phyloP scores from a whole-genome alignment of 2,888 invertebrate species.

The Drosophila mercatorum region DNA sequence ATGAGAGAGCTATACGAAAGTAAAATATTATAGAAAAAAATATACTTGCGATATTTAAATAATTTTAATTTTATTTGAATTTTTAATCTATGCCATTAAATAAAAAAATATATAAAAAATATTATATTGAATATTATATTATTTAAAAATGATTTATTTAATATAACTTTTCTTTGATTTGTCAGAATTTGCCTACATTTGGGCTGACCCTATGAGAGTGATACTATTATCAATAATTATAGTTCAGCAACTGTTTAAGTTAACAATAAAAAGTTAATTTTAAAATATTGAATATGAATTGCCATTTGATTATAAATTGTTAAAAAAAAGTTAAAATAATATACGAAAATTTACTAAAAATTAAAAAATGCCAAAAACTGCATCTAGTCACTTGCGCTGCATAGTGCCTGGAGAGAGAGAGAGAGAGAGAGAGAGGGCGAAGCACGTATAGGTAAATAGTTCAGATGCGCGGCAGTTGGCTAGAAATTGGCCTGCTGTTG shows the following conservation, averaged over 20 bases:
- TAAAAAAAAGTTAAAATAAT: neutral
- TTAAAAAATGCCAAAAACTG: neutral
- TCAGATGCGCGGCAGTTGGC: neutral
- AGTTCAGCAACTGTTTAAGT: neutral
- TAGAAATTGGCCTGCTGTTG: neutral
- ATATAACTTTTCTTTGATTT: neutral
- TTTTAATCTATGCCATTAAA: neutral
- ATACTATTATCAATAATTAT: neutral
- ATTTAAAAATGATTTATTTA: no score
- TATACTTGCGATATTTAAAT: neutral
- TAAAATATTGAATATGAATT: neutral
- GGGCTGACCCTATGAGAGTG: neutral
- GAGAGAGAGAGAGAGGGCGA: neutral
- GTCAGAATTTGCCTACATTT: no score
- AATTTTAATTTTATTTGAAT: neutral
- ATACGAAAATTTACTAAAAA: no score
- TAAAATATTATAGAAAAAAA: no score
- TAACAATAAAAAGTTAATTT: neutral
- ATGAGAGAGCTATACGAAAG: neutral
- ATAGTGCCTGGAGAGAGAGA: constrained; percentile 3
- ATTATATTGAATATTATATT: no score
- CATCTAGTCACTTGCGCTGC: constrained; percentile 15
- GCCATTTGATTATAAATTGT: neutral
- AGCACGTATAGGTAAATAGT: neutral
- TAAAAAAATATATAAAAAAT: no score